Evolutionary conservation across 2,888 invertebrate species (phyloP).

Genomic region (Hydraecia micacea): DNA sequence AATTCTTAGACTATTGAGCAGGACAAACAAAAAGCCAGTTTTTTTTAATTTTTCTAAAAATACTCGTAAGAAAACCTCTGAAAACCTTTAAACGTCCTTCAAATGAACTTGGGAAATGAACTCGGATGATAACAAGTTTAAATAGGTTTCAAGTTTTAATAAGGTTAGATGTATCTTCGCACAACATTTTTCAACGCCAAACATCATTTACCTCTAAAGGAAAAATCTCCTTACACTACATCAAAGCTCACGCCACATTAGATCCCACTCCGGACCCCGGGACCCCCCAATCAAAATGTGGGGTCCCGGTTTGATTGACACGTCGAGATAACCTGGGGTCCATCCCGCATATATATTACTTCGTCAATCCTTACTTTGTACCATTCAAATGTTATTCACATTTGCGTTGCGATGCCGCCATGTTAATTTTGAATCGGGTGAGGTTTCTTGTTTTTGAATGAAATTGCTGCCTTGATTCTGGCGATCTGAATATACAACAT

Average conservation of each 20-base stretch:
- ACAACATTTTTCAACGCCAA: conserved; percentile 1
- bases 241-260: conserved; percentile 47
- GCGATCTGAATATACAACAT: not conserved
- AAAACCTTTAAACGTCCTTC: not conserved
- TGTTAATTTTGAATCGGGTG: conserved; percentile 25
- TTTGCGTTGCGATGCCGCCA: conserved; percentile 38
- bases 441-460: conserved; percentile 19
- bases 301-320: conserved; percentile 63
- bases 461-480: conserved; percentile 1
- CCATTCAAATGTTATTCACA: conserved; percentile 60
- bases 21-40: not conserved
- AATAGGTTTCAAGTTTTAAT: not conserved
- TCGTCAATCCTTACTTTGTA: conserved; percentile 60
- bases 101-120: too few relatives aligned
- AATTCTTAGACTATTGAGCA: not conserved
- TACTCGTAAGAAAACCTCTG: not conserved
- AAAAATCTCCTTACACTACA: conserved; percentile 19
- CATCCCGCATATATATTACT: conserved; percentile 74
- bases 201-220: not conserved
- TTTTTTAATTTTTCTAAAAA: not conserved
- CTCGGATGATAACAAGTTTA: not conserved
- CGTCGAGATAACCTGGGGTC: conserved; percentile 66
- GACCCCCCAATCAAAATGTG: conserved; percentile 34
- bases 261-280: conserved; percentile 16
- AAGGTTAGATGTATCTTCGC: not conserved